Conservation (phyloP, 2,113 vertebrate species). For the Accipiter virgatus region DNA sequence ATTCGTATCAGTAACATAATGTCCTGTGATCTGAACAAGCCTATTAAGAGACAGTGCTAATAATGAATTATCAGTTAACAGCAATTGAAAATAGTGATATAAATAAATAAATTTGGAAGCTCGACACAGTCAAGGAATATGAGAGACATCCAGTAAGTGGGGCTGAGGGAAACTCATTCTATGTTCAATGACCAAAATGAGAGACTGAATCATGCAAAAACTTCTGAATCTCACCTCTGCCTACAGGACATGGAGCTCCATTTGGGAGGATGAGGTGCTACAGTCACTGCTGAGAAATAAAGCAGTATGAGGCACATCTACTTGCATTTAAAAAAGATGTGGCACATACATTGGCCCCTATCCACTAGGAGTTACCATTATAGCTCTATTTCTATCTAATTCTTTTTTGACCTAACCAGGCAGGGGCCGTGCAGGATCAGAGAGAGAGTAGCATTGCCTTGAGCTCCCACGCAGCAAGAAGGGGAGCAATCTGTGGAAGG, state of each 20-base stretch:
- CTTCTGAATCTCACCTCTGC: neutral
- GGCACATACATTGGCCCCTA: neutral
- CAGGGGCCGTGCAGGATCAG: neutral
- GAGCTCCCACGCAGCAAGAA: neutral
- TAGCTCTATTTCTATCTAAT: neutral
- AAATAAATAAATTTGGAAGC: neutral
- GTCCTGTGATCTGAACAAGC: neutral
- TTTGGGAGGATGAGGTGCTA: neutral
- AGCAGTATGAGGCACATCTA: neutral
- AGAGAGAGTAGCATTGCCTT: neutral
- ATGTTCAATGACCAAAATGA: neutral
- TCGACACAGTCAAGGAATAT: neutral
- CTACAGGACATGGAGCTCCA: neutral
- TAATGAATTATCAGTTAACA: neutral
- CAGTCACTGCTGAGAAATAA: neutral
- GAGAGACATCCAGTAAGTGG: neutral
- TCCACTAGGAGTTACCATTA: neutral
- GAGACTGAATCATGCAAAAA: neutral
- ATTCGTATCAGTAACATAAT: neutral
- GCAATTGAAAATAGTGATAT: neutral
- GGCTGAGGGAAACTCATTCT: neutral
- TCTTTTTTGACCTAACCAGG: neutral
- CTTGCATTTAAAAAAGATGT: neutral
- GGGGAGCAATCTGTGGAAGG: neutral
- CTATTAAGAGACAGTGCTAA: neutral